A percentile compares a stretch with the other conserved stretches of the same genome.
Evolutionary conservation across 30 jellyfish, hydroid and myxozoan species (phyloP).

Genomic region (Clytia hemisphaerica): DNA sequence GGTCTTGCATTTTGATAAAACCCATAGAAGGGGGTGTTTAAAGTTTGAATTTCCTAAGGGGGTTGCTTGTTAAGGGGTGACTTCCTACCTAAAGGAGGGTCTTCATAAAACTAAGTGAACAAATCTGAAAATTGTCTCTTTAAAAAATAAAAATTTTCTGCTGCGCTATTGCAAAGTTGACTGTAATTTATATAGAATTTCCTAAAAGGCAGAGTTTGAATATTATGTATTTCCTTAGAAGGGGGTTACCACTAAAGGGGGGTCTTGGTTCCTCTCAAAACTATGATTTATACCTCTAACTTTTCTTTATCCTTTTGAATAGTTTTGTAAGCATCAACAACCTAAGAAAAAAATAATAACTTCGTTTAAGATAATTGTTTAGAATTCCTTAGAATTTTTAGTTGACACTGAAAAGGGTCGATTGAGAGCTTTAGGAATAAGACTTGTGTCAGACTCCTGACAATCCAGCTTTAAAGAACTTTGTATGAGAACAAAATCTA

Average conservation of each 20-base stretch:
- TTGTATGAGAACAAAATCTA: not conserved
- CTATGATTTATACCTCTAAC: slow-evolving; percentile 85
- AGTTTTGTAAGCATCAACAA: slow-evolving; percentile 90
- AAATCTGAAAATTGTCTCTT: too few relatives aligned
- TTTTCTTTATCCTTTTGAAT: slow-evolving; percentile 86
- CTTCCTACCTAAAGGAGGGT: too few relatives aligned
- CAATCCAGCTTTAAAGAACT: not conserved
- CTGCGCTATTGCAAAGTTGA: too few relatives aligned
- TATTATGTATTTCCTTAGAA: too few relatives aligned
- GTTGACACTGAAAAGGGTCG: not conserved
- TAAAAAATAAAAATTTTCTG: too few relatives aligned
- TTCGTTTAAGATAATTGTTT: not conserved
- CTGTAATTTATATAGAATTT: not conserved
- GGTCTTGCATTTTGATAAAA: too few relatives aligned
- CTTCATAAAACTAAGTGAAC: too few relatives aligned
- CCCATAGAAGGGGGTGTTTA: too few relatives aligned
- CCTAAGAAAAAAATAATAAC: slow-evolving; percentile 27
- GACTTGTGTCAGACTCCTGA: not conserved
- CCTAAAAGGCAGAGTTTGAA: not conserved
- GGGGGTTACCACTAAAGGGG: too few relatives aligned
- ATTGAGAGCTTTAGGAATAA: not conserved
- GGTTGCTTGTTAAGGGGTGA: too few relatives aligned
- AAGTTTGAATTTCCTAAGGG: too few relatives aligned
- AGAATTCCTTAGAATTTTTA: not conserved
- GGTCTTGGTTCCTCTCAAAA: too few relatives aligned